Evolutionary conservation across 2,113 vertebrate genomes (phyloP).

Genomic region (Zosterops japonicus): DNA sequence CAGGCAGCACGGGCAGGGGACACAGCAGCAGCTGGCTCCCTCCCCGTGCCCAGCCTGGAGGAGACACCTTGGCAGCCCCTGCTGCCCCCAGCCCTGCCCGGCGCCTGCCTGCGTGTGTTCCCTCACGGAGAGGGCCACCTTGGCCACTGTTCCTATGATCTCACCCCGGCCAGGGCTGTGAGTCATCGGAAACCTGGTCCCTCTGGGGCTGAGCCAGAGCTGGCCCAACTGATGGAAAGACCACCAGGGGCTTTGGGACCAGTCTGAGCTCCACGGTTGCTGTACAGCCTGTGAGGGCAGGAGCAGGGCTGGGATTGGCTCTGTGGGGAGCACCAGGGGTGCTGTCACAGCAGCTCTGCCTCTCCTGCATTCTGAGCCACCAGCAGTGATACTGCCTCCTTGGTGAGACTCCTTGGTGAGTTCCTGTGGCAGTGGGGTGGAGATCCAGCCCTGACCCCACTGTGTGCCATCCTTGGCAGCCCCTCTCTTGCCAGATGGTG

Average conservation of each 20-base stretch:
- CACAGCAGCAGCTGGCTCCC: background rate
- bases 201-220: background rate
- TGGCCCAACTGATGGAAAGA: background rate
- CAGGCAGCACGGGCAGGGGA: background rate
- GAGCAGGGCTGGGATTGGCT: background rate
- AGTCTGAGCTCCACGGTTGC: background rate
- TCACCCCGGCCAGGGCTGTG: background rate
- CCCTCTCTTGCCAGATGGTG: background rate
- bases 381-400: background rate
- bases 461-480: accelerated
- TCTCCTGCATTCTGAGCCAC: background rate
- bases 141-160: background rate
- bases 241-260: background rate
- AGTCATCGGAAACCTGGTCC: background rate
- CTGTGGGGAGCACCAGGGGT: background rate
- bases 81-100: background rate
- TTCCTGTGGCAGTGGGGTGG: accelerated
- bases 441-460: background rate
- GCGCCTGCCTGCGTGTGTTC: accelerated
- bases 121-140: background rate
- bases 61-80: background rate
- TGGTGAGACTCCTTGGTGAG: background rate
- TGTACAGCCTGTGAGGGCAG: background rate
- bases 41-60: background rate
- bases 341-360: background rate